These are phyloP conservation scores for Protonemura montana DNA, from an alignment of 2,888 invertebrate species.

Conservation along the genomic window DNA sequence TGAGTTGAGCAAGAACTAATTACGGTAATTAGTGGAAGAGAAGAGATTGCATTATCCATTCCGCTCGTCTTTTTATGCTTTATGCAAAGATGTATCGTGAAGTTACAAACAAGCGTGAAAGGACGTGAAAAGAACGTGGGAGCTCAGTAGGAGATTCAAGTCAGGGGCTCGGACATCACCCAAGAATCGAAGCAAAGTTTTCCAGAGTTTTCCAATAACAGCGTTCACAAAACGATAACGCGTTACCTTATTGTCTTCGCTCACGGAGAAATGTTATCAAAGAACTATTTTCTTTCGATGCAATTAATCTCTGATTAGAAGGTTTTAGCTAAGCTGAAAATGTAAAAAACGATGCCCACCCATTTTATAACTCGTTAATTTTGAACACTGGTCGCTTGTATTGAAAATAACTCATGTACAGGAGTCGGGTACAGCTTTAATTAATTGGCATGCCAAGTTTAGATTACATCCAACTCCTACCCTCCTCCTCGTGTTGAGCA, in stretches of 20 bases:
- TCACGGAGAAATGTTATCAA: background rate
- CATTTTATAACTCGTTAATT: background rate
- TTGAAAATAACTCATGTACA: background rate
- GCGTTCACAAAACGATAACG: too few species aligned
- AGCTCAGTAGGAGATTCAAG: background rate
- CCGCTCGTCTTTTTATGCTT: conserved; percentile 43
- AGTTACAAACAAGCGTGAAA: conserved; percentile 8
- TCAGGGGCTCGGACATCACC: background rate
- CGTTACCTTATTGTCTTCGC: background rate
- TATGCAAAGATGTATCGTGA: background rate
- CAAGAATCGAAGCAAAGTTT: background rate
- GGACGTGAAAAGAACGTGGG: background rate
- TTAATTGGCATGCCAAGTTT: background rate
- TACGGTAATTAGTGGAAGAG: conserved; percentile 48
- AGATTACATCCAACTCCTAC: background rate
- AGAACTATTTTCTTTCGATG: background rate
- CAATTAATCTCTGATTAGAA: background rate
- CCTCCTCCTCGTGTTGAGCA: background rate
- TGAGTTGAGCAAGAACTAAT: conserved; percentile 47
- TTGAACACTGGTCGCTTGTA: background rate
- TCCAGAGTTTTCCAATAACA: background rate
- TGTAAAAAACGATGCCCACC: background rate
- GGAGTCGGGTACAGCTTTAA: background rate
- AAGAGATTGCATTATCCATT: conserved; percentile 45
- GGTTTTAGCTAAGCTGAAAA: background rate